Evolutionary conservation across 2,888 invertebrate species (phyloP).

Genomic region (Sceliomorpha sp.): DNA sequence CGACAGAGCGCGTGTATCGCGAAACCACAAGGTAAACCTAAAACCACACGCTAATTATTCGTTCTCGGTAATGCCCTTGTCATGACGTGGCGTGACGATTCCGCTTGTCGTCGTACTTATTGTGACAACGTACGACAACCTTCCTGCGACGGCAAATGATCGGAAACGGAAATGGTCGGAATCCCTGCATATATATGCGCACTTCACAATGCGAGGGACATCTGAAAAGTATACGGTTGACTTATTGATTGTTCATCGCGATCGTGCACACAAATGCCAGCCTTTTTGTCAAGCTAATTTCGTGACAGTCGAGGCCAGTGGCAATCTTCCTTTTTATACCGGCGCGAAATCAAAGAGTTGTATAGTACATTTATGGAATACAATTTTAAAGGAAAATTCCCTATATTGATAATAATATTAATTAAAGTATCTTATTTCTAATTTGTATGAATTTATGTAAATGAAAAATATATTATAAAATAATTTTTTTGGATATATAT

Average conservation of each 20-base stretch:
- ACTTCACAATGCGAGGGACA: not conserved
- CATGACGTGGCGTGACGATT: slow-evolving; percentile 50
- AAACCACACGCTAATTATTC: slow-evolving; percentile 75
- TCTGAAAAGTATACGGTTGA: slow-evolving; percentile 1
- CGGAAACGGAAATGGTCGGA: slow-evolving; percentile 40
- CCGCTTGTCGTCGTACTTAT: slow-evolving; percentile 29
- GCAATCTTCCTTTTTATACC: too few relatives aligned
- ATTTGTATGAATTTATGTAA: too few relatives aligned
- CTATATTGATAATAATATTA: too few relatives aligned
- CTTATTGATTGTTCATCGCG: not conserved
- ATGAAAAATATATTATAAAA: too few relatives aligned
- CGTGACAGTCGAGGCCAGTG: too few relatives aligned
- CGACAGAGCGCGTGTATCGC: slow-evolving; percentile 68
- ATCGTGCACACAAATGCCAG: too few relatives aligned
- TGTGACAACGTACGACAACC: slow-evolving; percentile 27
- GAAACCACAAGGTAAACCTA: slow-evolving; percentile 67
- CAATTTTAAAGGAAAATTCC: too few relatives aligned
- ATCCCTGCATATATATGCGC: slow-evolving; percentile 13
- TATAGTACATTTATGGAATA: too few relatives aligned
- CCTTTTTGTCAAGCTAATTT: too few relatives aligned
- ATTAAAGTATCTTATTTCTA: too few relatives aligned
- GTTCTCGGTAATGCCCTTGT: slow-evolving; percentile 65
- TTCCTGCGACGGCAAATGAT: slow-evolving; percentile 23
- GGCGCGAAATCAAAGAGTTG: too few relatives aligned
- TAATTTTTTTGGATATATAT: too few relatives aligned